Base-by-base conservation (phyloP, 2,888 invertebrate species). In the Melieria crassipennis region DNA sequence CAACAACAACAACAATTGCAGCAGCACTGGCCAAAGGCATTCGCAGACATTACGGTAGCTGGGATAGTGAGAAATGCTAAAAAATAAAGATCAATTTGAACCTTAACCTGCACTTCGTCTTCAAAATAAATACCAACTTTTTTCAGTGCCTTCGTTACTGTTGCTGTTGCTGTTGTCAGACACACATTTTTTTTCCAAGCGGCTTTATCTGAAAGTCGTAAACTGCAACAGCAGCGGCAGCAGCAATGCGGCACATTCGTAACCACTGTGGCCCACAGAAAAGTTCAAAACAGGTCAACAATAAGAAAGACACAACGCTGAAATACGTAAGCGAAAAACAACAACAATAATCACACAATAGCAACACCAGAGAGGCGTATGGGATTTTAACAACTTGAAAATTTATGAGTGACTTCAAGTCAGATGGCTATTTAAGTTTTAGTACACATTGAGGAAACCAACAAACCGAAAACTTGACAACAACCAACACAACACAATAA, bases 1-100 rank as follows among this genome's bases (percentile, higher is more conserved):
- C 5, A n/a, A 13, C 52, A 52, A 52, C 43, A 46, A 61, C 52
- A 52, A 13, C 43, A 63, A 52, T 13, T n/a, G 55, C 13, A 58
- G 60, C 13, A 13, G 43, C 43, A 46, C 11, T 48, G 47, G 13
- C 63, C n/a, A 69, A 63, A 63, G 48, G 48, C 30, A 45, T 56
- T 9, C 50, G 47, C n/a, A 46, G 52, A 42, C 43, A 58, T 7
- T 11, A 50, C 52, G 45, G 60, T 61, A 67, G 60, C 67, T 30
- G 60, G 52, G 16, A 45, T 50, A 67, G 60, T 43, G 58, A 58
- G 58, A 43, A 67, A 69, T 63, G 30, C n/a, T 4, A 62, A 69
- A 68, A 63, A 69, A 63, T 52, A 48, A 62, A 69, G 62, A 63
- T 62, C 63, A 62, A 69, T 69, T 69, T 69, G 69, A 69, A 69